Percentiles rank a stretch among this genome's conserved stretches.
Conservation (phyloP, 2,797 vertebrate genomes). For the Ptychobarbus kaznakovi region DNA sequence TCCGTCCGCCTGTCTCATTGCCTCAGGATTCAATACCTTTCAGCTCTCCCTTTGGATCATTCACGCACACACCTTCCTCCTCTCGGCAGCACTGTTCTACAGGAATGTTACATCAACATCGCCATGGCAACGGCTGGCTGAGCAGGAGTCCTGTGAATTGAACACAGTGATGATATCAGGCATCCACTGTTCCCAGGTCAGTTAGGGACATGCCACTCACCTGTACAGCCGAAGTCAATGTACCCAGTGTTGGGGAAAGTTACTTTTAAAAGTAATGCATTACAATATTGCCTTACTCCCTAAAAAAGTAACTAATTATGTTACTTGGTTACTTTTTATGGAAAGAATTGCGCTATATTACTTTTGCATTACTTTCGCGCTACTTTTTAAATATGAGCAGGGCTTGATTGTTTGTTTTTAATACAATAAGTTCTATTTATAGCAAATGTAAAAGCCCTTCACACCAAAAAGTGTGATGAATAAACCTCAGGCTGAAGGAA, state of each 20-base stretch:
- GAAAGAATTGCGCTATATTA: too few species aligned
- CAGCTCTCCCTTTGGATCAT: constrained; percentile 29
- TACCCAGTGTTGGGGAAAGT: neutral
- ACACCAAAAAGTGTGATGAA: too few species aligned
- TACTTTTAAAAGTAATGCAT: too few species aligned
- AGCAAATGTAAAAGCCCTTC: too few species aligned
- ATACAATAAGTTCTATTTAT: too few species aligned
- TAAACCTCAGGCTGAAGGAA: too few species aligned
- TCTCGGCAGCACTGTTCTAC: constrained; percentile 25
- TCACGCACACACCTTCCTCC: constrained; percentile 3
- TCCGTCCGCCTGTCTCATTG: constrained; percentile 34
- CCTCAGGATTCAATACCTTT: constrained; percentile 41
- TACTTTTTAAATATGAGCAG: too few species aligned
- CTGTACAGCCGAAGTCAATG: neutral
- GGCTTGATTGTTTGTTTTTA: too few species aligned
- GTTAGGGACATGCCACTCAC: constrained; percentile 26
- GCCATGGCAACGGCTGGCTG: constrained; percentile 75
- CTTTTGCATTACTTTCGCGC: too few species aligned
- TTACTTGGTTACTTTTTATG: too few species aligned
- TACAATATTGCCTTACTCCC: neutral
- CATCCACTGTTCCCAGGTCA: constrained; percentile 34
- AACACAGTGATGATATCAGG: constrained; percentile 69
- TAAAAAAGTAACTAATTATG: too few species aligned
- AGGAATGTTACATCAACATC: constrained; percentile 71
- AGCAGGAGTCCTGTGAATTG: constrained; percentile 55